A percentile compares a stretch with the other conserved stretches of the same genome.
Conservation (phyloP, 2,888 invertebrate species). For the Ormyrus rosae region DNA sequence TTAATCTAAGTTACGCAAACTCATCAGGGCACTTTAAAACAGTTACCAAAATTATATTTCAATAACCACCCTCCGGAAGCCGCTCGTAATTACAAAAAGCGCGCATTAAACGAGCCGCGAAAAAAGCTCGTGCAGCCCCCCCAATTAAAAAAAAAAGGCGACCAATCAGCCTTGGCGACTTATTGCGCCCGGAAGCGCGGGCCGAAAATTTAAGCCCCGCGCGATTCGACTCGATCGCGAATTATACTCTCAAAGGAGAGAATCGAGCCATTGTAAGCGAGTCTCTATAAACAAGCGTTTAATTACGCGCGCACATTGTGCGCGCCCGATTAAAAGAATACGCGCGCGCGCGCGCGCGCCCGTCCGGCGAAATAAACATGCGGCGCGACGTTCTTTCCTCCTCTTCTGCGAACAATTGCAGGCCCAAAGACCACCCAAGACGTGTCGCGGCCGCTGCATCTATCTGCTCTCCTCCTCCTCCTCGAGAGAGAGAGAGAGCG, state of each 20-base stretch:
- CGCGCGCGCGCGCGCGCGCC: too few species aligned
- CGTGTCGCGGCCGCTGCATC: neutral
- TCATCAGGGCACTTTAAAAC: too few species aligned
- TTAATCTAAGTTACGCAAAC: too few species aligned
- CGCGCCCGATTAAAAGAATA: constrained; percentile 17
- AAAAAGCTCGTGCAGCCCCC: neutral
- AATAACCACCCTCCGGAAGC: too few species aligned
- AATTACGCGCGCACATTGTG: constrained; percentile 41
- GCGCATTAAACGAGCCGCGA: neutral
- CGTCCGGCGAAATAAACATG: constrained; percentile 9
- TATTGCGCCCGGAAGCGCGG: neutral
- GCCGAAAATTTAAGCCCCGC: constrained; percentile 18
- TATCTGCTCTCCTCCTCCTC: neutral
- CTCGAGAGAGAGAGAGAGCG: neutral
- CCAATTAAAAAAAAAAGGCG: too few species aligned
- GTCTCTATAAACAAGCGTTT: constrained; percentile 41
- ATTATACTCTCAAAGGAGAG: neutral
- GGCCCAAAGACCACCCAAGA: constrained; percentile 32
- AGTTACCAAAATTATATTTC: too few species aligned
- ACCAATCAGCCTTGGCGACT: neutral
- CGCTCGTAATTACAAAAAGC: neutral
- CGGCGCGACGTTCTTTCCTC: neutral
- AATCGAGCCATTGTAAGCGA: constrained; percentile 23
- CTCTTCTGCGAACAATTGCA: constrained; percentile 10
- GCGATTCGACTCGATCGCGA: neutral